phyloP scores from a whole-genome alignment of 2,888 invertebrate genomes.

The Rhynchonema sp. region DNA sequence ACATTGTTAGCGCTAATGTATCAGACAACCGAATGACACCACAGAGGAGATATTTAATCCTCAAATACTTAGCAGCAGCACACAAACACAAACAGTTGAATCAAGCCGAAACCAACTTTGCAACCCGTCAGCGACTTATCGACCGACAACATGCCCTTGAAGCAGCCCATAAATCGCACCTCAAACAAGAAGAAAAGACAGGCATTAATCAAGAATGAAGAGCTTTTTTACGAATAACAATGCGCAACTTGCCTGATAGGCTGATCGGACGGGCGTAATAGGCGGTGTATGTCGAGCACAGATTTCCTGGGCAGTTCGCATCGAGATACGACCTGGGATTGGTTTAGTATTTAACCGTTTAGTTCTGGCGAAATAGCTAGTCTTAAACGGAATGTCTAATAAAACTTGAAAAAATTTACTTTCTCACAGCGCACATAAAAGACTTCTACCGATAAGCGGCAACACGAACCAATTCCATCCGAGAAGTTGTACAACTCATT shows the following conservation, averaged over 20 bases:
- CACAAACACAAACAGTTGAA: no score
- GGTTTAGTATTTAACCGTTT: no score
- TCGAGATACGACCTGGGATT: not conserved
- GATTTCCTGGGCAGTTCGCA: not conserved
- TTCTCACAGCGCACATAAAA: no score
- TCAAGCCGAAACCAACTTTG: no score
- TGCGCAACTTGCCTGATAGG: not conserved
- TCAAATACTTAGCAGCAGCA: no score
- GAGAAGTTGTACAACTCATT: conserved; percentile 5
- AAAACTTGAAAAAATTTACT: no score
- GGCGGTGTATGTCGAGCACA: not conserved
- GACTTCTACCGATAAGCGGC: no score
- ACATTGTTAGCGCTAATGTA: no score
- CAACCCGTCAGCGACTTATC: conserved; percentile 11
- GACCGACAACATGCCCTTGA: conserved; percentile 22
- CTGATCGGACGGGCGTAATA: not conserved
- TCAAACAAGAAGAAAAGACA: conserved; percentile 4
- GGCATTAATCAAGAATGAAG: not conserved
- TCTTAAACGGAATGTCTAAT: no score
- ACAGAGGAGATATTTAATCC: no score
- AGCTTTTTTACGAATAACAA: not conserved
- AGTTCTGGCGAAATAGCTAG: no score
- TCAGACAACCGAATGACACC: not conserved
- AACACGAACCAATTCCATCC: conserved; percentile 9
- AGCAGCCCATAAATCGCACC: conserved; percentile 22